phyloP scores from a whole-genome alignment of 2,888 invertebrate genomes.

The Leptinotarsa rubiginosa region DNA sequence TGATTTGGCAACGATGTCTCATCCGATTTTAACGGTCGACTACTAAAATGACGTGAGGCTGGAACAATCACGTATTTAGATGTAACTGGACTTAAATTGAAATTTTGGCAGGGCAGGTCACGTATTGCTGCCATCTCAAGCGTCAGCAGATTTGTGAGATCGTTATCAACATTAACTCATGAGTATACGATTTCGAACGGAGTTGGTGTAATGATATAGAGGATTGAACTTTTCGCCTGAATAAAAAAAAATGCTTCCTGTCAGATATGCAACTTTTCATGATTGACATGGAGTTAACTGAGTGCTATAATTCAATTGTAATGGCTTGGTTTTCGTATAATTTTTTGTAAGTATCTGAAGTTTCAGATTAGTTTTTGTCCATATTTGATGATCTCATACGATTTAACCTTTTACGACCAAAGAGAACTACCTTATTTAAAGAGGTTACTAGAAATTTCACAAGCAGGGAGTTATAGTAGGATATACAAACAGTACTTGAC shows the following conservation, averaged over 20 bases:
- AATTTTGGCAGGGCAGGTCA: constrained; percentile 18
- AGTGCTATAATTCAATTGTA: too few species aligned
- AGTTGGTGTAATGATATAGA: background rate
- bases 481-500: too few species aligned
- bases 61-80: constrained; percentile 12
- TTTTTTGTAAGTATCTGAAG: too few species aligned
- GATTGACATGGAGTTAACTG: background rate
- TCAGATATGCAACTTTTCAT: background rate
- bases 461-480: too few species aligned
- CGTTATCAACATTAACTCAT: background rate
- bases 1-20: constrained; percentile 12
- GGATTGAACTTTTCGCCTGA: background rate
- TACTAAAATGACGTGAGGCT: constrained; percentile 9
- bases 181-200: background rate
- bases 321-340: background rate
- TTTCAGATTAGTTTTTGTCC: too few species aligned
- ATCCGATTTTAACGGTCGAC: constrained; percentile 52
- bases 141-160: background rate
- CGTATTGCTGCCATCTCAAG: background rate
- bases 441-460: too few species aligned
- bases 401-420: too few species aligned
- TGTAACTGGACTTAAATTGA: constrained; percentile 19
- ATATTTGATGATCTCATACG: too few species aligned
- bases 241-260: background rate
- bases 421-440: too few species aligned